Percentiles rank a stretch among this genome's conserved stretches.
Conservation (phyloP, 2,797 vertebrate genomes). For the Phoebastria nigripes region DNA sequence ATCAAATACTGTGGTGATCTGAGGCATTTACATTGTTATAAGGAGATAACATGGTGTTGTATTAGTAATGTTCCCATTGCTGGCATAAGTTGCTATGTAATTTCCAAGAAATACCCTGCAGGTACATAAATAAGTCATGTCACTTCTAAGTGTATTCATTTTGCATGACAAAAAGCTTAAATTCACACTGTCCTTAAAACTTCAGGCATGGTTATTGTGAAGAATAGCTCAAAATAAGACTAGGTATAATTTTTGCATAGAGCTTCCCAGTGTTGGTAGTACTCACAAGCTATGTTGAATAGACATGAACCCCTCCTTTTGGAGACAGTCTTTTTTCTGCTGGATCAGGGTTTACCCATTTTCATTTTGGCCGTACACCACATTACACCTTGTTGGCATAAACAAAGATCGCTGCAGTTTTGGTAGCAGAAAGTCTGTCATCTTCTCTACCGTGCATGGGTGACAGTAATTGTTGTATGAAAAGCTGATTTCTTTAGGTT, state of each 20-base stretch:
- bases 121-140: constrained; percentile 59
- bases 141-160: constrained; percentile 24
- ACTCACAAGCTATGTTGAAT: background rate
- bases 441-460: background rate
- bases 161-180: constrained; percentile 36
- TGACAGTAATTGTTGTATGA: background rate
- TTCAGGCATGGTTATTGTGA: background rate
- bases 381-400: background rate
- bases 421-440: background rate
- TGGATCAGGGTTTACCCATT: background rate
- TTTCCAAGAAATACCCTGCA: constrained; percentile 53
- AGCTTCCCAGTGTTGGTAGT: background rate
- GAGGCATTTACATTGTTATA: constrained; percentile 44
- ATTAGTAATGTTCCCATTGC: constrained; percentile 44
- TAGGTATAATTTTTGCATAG: background rate
- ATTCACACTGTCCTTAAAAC: constrained; percentile 17
- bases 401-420: background rate
- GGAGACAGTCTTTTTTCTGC: background rate
- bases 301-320: background rate
- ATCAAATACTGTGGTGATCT: constrained; percentile 47
- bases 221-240: background rate
- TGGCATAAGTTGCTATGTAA: constrained; percentile 32
- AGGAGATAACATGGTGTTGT: constrained; percentile 51
- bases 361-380: background rate
- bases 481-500: background rate